A percentile compares a stretch with the other conserved stretches of the same genome.
phyloP scores from a whole-genome alignment of 2,113 vertebrate genomes.

The Gymnobelideus leadbeateri region DNA sequence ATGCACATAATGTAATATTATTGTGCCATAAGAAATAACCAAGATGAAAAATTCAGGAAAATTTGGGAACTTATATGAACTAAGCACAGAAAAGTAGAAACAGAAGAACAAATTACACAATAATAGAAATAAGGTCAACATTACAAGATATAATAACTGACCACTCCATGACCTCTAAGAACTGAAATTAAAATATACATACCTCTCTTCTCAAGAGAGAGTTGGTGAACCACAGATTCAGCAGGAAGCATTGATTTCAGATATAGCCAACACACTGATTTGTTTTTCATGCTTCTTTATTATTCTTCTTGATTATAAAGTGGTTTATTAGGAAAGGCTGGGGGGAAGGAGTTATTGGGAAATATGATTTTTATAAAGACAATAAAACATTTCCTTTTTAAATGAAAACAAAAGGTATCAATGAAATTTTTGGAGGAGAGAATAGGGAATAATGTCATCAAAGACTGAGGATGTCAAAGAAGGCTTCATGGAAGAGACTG shows the following conservation, averaged over 20 bases:
- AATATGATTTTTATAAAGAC: neutral
- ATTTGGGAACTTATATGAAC: neutral
- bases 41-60: neutral
- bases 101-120: neutral
- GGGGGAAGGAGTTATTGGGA: no score
- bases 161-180: neutral
- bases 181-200: neutral
- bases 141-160: neutral
- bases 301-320: neutral
- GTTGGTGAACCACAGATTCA: neutral
- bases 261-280: neutral
- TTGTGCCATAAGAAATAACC: neutral
- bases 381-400: neutral
- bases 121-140: neutral
- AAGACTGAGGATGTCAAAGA: neutral
- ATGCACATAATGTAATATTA: neutral
- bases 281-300: neutral
- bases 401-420: neutral
- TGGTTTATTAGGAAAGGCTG: neutral
- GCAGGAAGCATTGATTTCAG: neutral
- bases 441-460: neutral
- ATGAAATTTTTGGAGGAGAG: neutral
- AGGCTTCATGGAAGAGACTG: neutral
- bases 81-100: neutral
- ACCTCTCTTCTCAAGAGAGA: neutral